Evolutionary conservation across 1,140 invertebrate species (phyloP).

Genomic region (Ceratina japonica): DNA sequence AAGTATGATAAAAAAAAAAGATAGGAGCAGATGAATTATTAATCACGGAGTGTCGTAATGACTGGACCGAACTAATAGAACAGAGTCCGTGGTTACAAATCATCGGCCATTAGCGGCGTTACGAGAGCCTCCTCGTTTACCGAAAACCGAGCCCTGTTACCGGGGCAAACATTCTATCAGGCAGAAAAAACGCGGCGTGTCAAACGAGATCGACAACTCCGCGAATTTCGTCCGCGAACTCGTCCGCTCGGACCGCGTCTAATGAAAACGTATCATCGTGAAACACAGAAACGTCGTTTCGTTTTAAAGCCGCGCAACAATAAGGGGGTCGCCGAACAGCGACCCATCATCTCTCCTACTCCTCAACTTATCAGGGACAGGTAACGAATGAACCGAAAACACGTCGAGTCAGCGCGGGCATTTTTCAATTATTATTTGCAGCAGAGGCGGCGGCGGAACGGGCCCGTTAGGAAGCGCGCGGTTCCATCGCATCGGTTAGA

Average conservation of each 20-base stretch:
- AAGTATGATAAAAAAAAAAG: no score
- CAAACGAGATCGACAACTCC: conserved; percentile 31
- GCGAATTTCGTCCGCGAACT: neutral
- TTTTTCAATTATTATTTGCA: conserved; percentile 48
- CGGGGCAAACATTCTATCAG: neutral
- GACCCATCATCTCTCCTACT: conserved; percentile 10
- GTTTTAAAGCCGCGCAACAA: neutral
- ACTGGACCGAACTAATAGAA: no score
- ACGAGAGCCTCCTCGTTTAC: neutral
- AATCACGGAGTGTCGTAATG: no score
- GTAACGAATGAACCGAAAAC: conserved; percentile 37
- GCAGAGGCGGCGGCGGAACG: neutral
- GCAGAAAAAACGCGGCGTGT: conserved; percentile 12
- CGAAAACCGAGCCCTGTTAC: neutral
- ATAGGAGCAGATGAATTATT: no score
- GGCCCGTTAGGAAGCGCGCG: conserved; percentile 28
- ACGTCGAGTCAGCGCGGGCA: conserved; percentile 19
- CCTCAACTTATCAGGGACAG: conserved; percentile 19
- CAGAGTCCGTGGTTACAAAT: neutral
- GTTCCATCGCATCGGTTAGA: conserved; percentile 37
- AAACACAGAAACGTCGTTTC: conserved; percentile 30
- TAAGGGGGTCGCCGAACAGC: conserved; percentile 26
- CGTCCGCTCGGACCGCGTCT: conserved; percentile 13
- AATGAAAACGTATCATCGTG: conserved; percentile 50
- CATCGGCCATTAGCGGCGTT: neutral